Evolutionary conservation across 2,888 invertebrate species (phyloP).

Genomic region (Drosophila parthenogenetica): DNA sequence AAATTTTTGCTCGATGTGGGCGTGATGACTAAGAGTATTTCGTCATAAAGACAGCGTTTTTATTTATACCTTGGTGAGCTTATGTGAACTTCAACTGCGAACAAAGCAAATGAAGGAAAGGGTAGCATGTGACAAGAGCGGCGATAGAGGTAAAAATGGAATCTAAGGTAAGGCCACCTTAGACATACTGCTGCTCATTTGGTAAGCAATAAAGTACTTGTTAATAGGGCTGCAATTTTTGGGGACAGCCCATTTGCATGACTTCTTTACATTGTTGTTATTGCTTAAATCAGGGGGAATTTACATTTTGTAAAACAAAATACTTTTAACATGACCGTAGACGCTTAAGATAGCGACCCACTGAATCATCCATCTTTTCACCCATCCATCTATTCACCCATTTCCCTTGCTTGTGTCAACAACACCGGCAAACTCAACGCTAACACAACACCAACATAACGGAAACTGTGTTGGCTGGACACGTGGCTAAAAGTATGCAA

Average conservation of each 20-base stretch:
- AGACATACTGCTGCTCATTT: conserved; percentile 63
- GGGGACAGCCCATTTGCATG: conserved; percentile 39
- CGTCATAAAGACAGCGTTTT: conserved; percentile 63
- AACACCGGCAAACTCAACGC: conserved; percentile 48
- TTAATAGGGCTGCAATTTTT: conserved; percentile 66
- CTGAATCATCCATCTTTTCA: conserved; percentile 16
- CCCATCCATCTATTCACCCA: conserved; percentile 7
- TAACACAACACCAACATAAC: conserved; percentile 50
- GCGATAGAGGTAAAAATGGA: too few relatives aligned
- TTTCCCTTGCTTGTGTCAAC: conserved; percentile 62
- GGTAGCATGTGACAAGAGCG: background rate
- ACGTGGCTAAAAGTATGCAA: conserved; percentile 62
- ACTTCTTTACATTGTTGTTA: conserved; percentile 48
- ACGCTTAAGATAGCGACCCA: conserved; percentile 22
- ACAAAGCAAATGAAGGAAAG: conserved; percentile 28
- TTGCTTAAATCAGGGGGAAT: conserved; percentile 60
- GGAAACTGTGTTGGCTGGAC: conserved; percentile 42
- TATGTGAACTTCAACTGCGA: conserved; percentile 49
- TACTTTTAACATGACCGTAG: conserved; percentile 60
- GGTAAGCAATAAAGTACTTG: conserved; percentile 77
- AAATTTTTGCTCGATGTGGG: conserved; percentile 46
- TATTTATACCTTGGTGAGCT: conserved; percentile 49
- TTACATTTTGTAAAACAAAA: conserved; percentile 79
- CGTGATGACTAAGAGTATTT: conserved; percentile 7
- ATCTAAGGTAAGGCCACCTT: background rate